Evolutionary conservation across 64 coral and sea anemone species (phyloP).

Genomic region (Orbicella faveolata): DNA sequence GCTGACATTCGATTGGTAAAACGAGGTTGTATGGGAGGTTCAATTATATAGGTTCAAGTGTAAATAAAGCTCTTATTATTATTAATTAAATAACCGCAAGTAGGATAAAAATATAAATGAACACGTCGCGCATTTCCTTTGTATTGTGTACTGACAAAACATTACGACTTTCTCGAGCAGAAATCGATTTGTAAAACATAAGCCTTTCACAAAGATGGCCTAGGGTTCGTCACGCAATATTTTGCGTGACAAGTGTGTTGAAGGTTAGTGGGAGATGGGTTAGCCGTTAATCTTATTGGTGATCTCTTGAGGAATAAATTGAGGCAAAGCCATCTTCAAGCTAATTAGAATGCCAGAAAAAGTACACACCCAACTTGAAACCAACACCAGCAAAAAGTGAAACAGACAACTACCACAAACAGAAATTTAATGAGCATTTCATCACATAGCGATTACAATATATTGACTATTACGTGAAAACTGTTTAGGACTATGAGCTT

Average conservation of each 20-base stretch:
- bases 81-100: too few species aligned
- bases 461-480: background rate
- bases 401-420: too few species aligned
- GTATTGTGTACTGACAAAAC: too few species aligned
- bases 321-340: background rate
- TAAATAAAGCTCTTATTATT: too few species aligned
- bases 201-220: too few species aligned
- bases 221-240: background rate
- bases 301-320: background rate
- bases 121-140: too few species aligned
- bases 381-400: background rate
- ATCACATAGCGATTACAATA: background rate
- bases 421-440: slow-evolving; percentile 27
- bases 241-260: background rate
- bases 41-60: too few species aligned
- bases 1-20: too few species aligned
- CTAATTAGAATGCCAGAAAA: background rate
- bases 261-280: background rate
- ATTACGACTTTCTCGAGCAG: too few species aligned
- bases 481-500: background rate
- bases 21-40: too few species aligned
- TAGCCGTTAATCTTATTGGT: background rate
- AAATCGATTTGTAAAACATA: too few species aligned
- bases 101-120: too few species aligned
- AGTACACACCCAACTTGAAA: background rate